phyloP scores from a whole-genome alignment of 2,888 invertebrate species.

The Itoplectis maculator region DNA sequence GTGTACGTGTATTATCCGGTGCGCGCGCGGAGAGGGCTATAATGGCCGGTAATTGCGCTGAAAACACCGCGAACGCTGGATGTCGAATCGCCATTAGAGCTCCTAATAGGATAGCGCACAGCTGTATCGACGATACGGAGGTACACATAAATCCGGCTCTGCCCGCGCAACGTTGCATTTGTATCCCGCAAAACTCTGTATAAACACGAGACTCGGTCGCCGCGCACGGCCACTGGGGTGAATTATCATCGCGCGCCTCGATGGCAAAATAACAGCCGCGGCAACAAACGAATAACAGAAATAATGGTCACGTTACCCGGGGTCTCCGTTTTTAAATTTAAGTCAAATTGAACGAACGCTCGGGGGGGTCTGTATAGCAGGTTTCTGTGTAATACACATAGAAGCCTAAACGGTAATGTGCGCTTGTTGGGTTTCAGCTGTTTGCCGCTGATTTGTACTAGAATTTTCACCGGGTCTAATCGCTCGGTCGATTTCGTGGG shows the following conservation, averaged over 20 bases:
- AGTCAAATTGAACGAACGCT: constrained; percentile 27
- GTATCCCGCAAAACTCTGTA: not conserved
- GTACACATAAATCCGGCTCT: constrained; percentile 23
- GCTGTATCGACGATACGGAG: constrained; percentile 21
- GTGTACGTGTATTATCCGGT: constrained; percentile 33
- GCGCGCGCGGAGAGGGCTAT: constrained; percentile 17
- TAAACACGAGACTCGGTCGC: not conserved
- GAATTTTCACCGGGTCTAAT: constrained; percentile 1
- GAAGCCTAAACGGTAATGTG: not conserved
- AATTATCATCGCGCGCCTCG: constrained; percentile 16
- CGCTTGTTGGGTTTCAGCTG: not conserved
- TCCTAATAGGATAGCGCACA: constrained; percentile 8
- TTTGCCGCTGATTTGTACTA: not conserved
- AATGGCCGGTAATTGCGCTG: constrained; percentile 40
- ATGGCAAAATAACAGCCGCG: constrained; percentile 16
- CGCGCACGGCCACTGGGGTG: not conserved
- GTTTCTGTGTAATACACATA: constrained; percentile 3
- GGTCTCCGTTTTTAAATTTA: constrained; percentile 6
- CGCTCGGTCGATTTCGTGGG: not conserved
- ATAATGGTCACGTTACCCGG: constrained; percentile 23
- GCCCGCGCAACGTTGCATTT: not conserved
- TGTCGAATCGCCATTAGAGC: constrained; percentile 25
- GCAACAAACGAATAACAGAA: constrained; percentile 13
- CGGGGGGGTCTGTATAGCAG: not conserved
- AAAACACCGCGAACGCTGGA: constrained; percentile 32